phyloP scores from a whole-genome alignment of 2,797 vertebrate species.

The Anabas testudineus region DNA sequence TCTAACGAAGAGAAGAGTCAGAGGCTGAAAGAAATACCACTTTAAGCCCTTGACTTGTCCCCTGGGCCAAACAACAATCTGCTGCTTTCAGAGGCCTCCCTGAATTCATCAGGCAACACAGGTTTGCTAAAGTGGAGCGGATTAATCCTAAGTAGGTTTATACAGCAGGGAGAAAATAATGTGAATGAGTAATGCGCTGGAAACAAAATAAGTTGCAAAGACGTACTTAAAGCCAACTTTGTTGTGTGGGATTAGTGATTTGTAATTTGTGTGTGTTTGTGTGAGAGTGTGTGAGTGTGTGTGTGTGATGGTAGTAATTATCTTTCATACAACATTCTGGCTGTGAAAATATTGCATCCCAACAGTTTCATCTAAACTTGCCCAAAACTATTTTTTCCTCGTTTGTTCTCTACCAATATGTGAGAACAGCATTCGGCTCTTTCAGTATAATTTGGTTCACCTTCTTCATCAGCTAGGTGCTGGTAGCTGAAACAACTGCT shows the following conservation, averaged over 20 bases:
- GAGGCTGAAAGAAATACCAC: conserved; percentile 45
- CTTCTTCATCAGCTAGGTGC: neutral
- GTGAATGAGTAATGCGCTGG: conserved; percentile 38
- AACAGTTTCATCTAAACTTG: too few relatives aligned
- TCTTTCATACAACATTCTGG: conserved; percentile 4
- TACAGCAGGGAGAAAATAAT: conserved; percentile 20
- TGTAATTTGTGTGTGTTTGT: conserved; percentile 4
- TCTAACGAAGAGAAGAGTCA: conserved; percentile 28
- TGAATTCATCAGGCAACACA: conserved; percentile 54
- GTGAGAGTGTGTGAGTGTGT: too few relatives aligned
- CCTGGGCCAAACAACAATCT: conserved; percentile 50
- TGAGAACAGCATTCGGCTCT: too few relatives aligned
- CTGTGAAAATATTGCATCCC: conserved; percentile 4
- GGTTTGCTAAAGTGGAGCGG: conserved; percentile 48
- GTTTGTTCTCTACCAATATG: too few relatives aligned
- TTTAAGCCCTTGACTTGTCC: conserved; percentile 50
- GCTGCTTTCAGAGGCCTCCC: conserved; percentile 46
- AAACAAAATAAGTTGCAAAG: conserved; percentile 40
- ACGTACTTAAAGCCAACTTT: conserved; percentile 35
- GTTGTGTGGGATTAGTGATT: conserved; percentile 35
- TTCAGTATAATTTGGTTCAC: neutral
- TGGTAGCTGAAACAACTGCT: neutral
- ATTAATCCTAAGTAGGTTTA: conserved; percentile 52
- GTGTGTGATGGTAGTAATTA: too few relatives aligned
- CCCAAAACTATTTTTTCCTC: neutral